Conservation (phyloP, 2,888 invertebrate genomes). For the Heliconius ethilla region DNA sequence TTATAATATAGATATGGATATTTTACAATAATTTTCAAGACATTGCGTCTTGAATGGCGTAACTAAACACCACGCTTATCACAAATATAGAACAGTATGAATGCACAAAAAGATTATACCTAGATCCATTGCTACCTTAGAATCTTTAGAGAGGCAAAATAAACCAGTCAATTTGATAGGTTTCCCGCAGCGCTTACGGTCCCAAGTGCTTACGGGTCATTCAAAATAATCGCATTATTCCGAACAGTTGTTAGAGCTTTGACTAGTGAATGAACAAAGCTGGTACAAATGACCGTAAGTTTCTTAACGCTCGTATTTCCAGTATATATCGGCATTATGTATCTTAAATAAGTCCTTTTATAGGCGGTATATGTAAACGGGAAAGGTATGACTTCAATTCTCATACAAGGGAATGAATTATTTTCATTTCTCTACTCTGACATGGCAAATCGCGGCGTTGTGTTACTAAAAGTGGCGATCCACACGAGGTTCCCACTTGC, state of each 20-base stretch:
- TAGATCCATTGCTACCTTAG: background rate
- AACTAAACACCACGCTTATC: too few species aligned
- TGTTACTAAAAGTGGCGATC: too few species aligned
- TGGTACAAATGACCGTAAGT: conserved; percentile 12
- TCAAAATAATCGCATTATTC: conserved; percentile 24
- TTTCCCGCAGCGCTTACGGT: conserved; percentile 7
- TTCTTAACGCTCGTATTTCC: background rate
- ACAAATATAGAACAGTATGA: background rate
- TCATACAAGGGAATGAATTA: too few species aligned
- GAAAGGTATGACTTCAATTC: too few species aligned
- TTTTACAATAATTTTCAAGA: too few species aligned
- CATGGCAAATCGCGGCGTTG: too few species aligned
- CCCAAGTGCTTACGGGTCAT: conserved; percentile 24
- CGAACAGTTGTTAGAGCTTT: conserved; percentile 27
- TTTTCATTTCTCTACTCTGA: too few species aligned
- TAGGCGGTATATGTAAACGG: too few species aligned
- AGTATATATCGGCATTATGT: background rate
- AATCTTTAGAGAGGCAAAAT: conserved; percentile 8
- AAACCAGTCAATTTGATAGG: conserved; percentile 4
- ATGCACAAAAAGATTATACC: background rate
- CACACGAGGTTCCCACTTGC: too few species aligned
- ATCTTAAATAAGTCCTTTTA: background rate
- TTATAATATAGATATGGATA: too few species aligned
- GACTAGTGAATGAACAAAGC: conserved; percentile 18
- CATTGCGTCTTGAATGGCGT: too few species aligned